Percentiles rank a stretch among this genome's conserved stretches.
Evolutionary conservation across 2,888 invertebrate species (phyloP).

Genomic region (Andrena haemorrhoa): DNA sequence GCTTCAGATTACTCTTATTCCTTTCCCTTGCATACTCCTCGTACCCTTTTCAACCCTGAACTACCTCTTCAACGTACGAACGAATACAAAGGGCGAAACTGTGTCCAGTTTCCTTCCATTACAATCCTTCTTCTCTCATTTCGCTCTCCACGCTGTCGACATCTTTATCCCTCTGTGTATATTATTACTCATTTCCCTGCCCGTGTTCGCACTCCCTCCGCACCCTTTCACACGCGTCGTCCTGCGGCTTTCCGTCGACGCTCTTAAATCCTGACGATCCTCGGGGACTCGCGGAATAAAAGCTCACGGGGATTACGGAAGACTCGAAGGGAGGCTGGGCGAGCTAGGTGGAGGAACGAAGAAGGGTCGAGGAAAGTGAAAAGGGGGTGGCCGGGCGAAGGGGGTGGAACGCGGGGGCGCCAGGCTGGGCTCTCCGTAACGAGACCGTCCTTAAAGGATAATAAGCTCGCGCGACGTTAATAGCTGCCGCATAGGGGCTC

Average conservation of each 20-base stretch:
- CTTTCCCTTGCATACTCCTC: neutral
- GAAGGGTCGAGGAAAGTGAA: neutral
- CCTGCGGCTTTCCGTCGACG: neutral
- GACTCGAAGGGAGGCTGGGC: neutral
- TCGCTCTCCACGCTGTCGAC: neutral
- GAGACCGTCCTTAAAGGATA: conserved; percentile 69
- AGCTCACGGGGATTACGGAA: conserved; percentile 7
- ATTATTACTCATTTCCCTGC: conserved; percentile 2
- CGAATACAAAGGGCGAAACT: neutral
- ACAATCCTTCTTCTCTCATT: conserved; percentile 16
- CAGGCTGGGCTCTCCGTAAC: conserved; percentile 52
- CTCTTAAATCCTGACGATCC: conserved; percentile 36
- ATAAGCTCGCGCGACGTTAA: conserved; percentile 72
- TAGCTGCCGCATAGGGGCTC: conserved; percentile 42
- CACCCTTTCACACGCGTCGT: neutral
- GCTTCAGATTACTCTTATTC: neutral
- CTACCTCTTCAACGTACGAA: neutral
- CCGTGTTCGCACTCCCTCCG: neutral
- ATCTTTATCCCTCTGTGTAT: neutral
- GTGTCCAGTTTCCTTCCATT: conserved; percentile 43
- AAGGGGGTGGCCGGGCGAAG: conserved; percentile 26
- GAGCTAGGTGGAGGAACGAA: neutral
- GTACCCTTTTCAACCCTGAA: neutral
- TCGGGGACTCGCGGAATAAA: conserved; percentile 23
- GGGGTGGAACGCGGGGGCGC: conserved; percentile 10